Base-by-base conservation (phyloP, 2,113 vertebrate species). In the Cheirogaleus medius region DNA sequence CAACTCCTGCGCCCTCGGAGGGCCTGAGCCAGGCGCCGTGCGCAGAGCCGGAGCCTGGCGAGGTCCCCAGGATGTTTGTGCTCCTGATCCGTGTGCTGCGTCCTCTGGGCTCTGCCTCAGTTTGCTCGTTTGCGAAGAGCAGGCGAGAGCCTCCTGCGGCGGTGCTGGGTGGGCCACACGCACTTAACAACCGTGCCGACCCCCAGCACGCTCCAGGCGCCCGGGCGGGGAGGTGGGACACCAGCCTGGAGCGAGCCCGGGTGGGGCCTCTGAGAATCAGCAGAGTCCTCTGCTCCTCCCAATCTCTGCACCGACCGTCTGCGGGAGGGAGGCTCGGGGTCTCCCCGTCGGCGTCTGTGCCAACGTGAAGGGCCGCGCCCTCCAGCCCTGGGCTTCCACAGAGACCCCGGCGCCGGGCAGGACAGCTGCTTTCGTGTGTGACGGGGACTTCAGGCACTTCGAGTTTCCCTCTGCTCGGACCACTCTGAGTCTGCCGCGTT, bases 181-280 rank as follows among this genome's bases (percentile, higher is more conserved):
- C 10, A 9, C 11, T 23, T 44, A 8, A 29, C 13, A 47, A 29
- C 29, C 25, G 5, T 1, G 21, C 23, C 14, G 69, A 6, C 37
- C 29, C 29, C 8, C 23, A 4, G 42, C 0, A 3, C 2, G 13
- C n/a, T n/a, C 71, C 8, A 0, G 3, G 23, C 14, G 13, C 49
- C 49, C 58, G 39, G 47, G 29, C 39, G 29, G 6, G 52, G 9
- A 11, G 52, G 52, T 29, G 12, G 54, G 52, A 20, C 49, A 3
- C 44, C 37, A 49, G 23, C 14, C 34, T 12, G 8, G 8, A 6
- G n/a, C 9, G 34, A 29, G 34, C 23, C 27, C 42, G 0, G 1
- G 54, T 17, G 81, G 54, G 29, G 7, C 7, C 49, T n/a, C 32
- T 20, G 12, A 58, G 52, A 14, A 37, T 2, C 37, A 27, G 49